A percentile compares a stretch with the other conserved stretches of the same genome.
Evolutionary conservation across 2,797 vertebrate genomes (phyloP).

Genomic region (Phrynocephalus guinanensis): DNA sequence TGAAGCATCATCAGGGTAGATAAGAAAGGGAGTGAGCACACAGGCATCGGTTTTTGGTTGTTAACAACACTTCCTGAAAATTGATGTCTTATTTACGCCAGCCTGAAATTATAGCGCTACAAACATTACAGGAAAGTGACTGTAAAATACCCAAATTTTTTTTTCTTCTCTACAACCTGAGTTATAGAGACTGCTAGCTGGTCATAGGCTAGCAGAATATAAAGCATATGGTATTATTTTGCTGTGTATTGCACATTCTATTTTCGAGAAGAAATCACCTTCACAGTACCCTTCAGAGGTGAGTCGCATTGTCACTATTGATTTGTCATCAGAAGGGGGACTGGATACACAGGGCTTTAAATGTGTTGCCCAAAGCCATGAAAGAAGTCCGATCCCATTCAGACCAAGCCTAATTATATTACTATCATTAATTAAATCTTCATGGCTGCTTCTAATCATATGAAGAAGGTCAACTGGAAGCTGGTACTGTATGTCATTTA

Average conservation of each 20-base stretch:
- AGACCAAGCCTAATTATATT: constrained; percentile 33
- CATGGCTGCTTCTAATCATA: background rate
- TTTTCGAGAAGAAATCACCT: constrained; percentile 18
- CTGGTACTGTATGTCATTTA: constrained; percentile 1
- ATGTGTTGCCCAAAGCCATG: constrained; percentile 20
- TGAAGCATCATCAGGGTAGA: constrained; percentile 53
- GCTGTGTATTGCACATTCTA: constrained; percentile 5
- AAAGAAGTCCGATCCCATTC: constrained; percentile 6
- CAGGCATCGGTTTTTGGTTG: constrained; percentile 9
- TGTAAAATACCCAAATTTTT: background rate
- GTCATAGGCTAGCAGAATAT: background rate
- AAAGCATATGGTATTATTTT: background rate
- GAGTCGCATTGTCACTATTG: constrained; percentile 2
- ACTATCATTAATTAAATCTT: constrained; percentile 7
- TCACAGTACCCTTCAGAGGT: constrained; percentile 1
- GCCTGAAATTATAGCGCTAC: background rate
- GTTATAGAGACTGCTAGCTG: background rate
- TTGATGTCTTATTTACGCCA: constrained; percentile 15
- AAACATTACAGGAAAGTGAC: background rate
- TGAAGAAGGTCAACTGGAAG: constrained; percentile 2
- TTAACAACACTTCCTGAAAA: constrained; percentile 7
- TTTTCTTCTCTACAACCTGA: background rate
- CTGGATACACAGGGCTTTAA: background rate
- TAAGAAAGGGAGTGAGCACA: constrained; percentile 25
- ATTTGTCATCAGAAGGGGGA: constrained; percentile 24